A percentile compares a stretch with the other conserved stretches of the same genome.
These are phyloP conservation scores for Scomber japonicus DNA, from an alignment of 2,113 vertebrate genomes.

Conservation along the genomic window DNA sequence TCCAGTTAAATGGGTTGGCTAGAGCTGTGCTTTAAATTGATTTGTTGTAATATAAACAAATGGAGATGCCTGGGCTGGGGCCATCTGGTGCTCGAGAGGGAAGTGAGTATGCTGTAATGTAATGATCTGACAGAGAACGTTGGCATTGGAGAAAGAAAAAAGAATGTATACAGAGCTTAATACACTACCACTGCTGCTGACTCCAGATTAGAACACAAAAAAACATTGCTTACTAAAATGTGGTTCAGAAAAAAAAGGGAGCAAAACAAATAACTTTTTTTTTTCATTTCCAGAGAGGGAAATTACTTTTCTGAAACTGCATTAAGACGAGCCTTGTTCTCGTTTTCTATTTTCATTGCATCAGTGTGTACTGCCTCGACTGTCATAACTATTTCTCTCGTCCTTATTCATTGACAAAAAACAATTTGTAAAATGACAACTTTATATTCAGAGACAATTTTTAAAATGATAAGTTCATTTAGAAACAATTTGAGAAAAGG, in stretches of 20 bases:
- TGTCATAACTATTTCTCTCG: slow-evolving; percentile 35
- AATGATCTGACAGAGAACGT: slow-evolving; percentile 58
- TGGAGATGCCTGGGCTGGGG: slow-evolving; percentile 57
- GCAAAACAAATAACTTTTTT: slow-evolving; percentile 20
- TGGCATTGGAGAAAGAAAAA: slow-evolving; percentile 21
- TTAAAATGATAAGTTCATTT: slow-evolving; percentile 70
- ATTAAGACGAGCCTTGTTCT: slow-evolving; percentile 32
- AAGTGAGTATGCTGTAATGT: slow-evolving; percentile 62
- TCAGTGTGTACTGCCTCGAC: slow-evolving; percentile 13
- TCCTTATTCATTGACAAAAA: slow-evolving; percentile 43
- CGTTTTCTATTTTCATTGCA: slow-evolving; percentile 55
- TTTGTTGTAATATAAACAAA: slow-evolving; percentile 70
- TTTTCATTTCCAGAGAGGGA: slow-evolving; percentile 4
- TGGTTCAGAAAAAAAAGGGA: slow-evolving; percentile 13
- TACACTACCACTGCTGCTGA: slow-evolving; percentile 42
- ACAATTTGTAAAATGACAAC: slow-evolving; percentile 68
- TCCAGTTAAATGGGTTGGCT: slow-evolving; percentile 59
- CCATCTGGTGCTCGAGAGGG: slow-evolving; percentile 66
- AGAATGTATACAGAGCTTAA: slow-evolving; percentile 35
- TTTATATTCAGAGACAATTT: slow-evolving; percentile 42
- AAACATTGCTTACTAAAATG: slow-evolving; percentile 39
- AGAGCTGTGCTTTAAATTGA: slow-evolving; percentile 70
- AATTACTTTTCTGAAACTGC: slow-evolving; percentile 25
- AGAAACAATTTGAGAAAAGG: slow-evolving; percentile 52
- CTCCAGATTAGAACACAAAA: slow-evolving; percentile 45